Conservation (phyloP, 2,888 invertebrate genomes). For the Priapulus caudatus region DNA sequence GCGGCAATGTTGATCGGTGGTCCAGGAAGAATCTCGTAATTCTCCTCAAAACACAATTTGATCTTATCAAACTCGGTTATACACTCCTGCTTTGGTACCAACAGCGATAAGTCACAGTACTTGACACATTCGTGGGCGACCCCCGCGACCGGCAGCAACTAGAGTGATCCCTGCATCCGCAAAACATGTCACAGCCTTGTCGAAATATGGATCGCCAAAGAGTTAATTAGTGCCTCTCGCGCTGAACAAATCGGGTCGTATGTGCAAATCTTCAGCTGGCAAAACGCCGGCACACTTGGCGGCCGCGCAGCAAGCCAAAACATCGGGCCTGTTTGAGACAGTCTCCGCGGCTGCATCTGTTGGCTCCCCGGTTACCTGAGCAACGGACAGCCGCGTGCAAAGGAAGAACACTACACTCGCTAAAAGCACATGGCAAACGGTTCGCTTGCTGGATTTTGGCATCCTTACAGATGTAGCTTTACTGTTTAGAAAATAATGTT, state of each 20-base stretch:
- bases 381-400: too few relatives aligned
- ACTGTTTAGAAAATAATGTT: too few relatives aligned
- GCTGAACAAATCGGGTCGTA: background rate
- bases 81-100: background rate
- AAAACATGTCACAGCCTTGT: background rate
- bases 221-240: too few relatives aligned
- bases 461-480: too few relatives aligned
- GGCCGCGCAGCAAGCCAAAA: background rate
- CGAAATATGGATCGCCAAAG: background rate
- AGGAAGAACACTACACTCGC: too few relatives aligned
- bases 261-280: background rate
- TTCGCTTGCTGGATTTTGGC: too few relatives aligned
- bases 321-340: background rate
- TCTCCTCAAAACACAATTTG: background rate
- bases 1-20: background rate
- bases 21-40: background rate
- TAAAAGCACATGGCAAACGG: too few relatives aligned
- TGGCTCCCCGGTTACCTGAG: too few relatives aligned
- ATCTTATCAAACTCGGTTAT: background rate
- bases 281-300: background rate
- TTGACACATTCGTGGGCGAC: background rate
- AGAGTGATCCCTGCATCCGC: constrained; percentile 1
- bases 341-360: too few relatives aligned
- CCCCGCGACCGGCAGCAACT: background rate
- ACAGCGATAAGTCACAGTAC: background rate